A percentile compares a stretch with the other conserved stretches of the same genome.
Conservation (phyloP, 2,888 invertebrate genomes). For the Microplitis deprimator region DNA sequence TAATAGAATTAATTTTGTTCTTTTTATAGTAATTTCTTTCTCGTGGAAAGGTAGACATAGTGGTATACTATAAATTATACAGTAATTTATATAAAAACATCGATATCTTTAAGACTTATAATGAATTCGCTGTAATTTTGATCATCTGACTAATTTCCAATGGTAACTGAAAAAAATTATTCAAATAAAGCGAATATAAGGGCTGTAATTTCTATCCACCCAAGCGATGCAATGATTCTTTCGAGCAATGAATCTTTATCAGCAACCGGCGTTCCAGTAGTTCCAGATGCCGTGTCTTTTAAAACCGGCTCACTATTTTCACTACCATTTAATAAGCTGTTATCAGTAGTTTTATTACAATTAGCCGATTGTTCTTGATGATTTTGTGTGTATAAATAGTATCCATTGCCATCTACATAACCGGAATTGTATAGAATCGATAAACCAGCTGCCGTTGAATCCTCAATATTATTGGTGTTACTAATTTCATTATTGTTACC, state of each 20-base stretch:
- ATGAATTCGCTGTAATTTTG: too few species aligned
- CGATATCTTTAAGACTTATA: too few species aligned
- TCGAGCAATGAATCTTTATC: slow-evolving; percentile 76
- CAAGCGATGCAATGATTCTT: slow-evolving; percentile 83
- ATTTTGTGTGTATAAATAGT: slow-evolving; percentile 78
- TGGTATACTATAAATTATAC: neutral
- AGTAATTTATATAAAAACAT: too few species aligned
- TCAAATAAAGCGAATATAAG: slow-evolving; percentile 76
- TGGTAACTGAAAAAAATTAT: too few species aligned
- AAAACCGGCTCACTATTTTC: slow-evolving; percentile 46
- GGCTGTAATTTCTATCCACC: slow-evolving; percentile 87
- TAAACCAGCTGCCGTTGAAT: slow-evolving; percentile 77
- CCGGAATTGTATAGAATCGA: slow-evolving; percentile 83
- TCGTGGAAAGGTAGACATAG: neutral
- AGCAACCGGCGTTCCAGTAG: slow-evolving; percentile 65
- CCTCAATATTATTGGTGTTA: slow-evolving; percentile 46
- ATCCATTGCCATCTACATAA: slow-evolving; percentile 83
- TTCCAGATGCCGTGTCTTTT: slow-evolving; percentile 58
- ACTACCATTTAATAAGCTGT: slow-evolving; percentile 39
- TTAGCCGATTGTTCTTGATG: slow-evolving; percentile 71
- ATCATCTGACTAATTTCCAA: too few species aligned
- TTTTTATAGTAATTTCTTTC: neutral
- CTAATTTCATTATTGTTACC: slow-evolving; percentile 31
- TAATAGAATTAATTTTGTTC: neutral
- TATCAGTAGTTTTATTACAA: slow-evolving; percentile 60